Evolutionary conservation across 2,888 invertebrate genomes (phyloP).

Genomic region (Tachina lurida): DNA sequence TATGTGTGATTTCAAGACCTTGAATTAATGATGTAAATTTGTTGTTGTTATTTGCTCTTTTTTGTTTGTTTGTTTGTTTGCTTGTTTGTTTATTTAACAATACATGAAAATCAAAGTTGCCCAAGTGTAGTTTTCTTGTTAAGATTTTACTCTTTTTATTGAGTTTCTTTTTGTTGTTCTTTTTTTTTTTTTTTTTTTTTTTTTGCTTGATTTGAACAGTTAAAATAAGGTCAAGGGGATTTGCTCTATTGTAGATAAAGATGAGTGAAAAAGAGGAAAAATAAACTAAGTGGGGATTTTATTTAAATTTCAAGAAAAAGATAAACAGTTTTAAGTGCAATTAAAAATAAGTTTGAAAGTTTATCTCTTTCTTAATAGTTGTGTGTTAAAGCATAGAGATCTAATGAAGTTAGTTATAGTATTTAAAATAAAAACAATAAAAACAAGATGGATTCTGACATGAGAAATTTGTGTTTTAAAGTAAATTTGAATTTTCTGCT

Average conservation of each 20-base stretch:
- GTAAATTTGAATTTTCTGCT: not conserved
- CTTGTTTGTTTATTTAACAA: constrained; percentile 11
- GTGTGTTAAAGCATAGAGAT: too few species aligned
- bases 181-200: not conserved
- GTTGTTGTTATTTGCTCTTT: constrained; percentile 33
- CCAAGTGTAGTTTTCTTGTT: constrained; percentile 26
- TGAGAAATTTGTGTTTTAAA: not conserved
- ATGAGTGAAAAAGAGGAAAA: not conserved
- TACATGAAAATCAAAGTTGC: constrained; percentile 26
- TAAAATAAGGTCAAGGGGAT: constrained; percentile 17
- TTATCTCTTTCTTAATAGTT: not conserved
- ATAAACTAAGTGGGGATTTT: not conserved
- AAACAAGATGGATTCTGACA: too few species aligned
- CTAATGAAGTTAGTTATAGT: not conserved
- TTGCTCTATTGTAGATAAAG: not conserved
- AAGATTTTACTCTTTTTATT: not conserved
- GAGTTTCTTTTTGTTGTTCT: not conserved
- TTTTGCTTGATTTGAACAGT: not conserved
- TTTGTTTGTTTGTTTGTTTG: not conserved
- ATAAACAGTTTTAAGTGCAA: constrained; percentile 1
- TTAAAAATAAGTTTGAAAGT: not conserved
- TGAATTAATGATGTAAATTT: constrained; percentile 63
- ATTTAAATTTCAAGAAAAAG: not conserved
- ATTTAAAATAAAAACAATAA: too few species aligned
- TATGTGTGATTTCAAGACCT: constrained; percentile 32